Base-by-base conservation (phyloP, 2,113 vertebrate genomes). In the Amphilophus citrinellus region DNA sequence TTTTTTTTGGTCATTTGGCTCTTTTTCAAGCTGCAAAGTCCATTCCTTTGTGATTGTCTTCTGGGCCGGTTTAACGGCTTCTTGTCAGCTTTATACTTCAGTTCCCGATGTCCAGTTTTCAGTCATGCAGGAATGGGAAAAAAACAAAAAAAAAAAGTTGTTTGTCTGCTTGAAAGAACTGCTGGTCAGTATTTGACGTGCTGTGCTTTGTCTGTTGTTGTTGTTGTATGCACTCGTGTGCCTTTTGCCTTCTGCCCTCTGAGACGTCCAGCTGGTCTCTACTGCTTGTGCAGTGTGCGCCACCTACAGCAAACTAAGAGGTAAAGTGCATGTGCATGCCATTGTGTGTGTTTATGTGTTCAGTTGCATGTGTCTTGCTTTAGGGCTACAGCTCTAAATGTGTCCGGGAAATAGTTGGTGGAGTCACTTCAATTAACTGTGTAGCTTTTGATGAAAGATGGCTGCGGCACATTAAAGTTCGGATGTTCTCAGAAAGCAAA, bases 241-340 rank as follows among this genome's bases (percentile, higher is more conserved):
- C 44, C 78, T 85, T 39, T 85, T 92, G 84, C 61, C 91, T 79
- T 92, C 88, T 89, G 88, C 90, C 91, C 71, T 61, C 91, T 90
- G 94, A 95, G 95, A 91, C 73, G 90, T 79, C 92, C 85, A 6
- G 77, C 89, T 91, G 87, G 85, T 89, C 92, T 95, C 91, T 71
- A 75, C 89, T 90, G 95, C 93, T 94, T 94, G 91, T 80, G 84
- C 90, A 92, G 93, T 92, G 92, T 91, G 92, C 68, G 68, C 89
- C 94, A 89, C 91, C 93, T 90, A 71, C 94, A 88, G 89, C 84
- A 84, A 58, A 89, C 78, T 68, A 14, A 87, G 91, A 96, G 95
- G 95, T 96, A 96, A 95, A 87, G 86, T 91, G 87, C 85, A 85
- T 86, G 91, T 84, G 91, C 89, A 73, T 92, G 91, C 71, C 14